A percentile compares a stretch with the other conserved stretches of the same genome.
These are phyloP conservation scores for Lysiphlebus fabarum DNA, from an alignment of 1,140 invertebrate species.

Conservation along the genomic window DNA sequence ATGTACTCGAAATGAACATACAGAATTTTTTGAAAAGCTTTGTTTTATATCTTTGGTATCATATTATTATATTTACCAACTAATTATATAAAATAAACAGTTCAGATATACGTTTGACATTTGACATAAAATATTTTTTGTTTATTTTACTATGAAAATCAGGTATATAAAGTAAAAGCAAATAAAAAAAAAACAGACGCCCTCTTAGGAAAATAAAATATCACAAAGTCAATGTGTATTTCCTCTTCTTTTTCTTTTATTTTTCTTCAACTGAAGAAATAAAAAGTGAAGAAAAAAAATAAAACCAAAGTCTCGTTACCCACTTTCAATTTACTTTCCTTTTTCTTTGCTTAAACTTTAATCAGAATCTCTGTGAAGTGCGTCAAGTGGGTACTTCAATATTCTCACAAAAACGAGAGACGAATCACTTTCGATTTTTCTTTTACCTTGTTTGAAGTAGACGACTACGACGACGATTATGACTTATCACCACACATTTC, in stretches of 20 bases:
- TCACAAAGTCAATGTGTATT: constrained; percentile 16
- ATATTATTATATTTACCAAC: too few species aligned
- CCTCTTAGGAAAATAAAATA: constrained; percentile 14
- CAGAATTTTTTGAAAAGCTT: too few species aligned
- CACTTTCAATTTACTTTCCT: neutral
- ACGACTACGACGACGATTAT: too few species aligned
- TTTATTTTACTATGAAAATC: neutral
- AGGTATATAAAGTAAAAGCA: too few species aligned
- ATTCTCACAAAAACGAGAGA: neutral
- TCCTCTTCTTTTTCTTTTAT: too few species aligned
- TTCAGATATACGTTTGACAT: too few species aligned
- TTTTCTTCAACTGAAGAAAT: neutral
- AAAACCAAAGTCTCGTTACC: constrained; percentile 12
- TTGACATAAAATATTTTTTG: too few species aligned
- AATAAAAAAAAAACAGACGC: too few species aligned
- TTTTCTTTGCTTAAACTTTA: constrained; percentile 14
- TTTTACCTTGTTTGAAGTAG: neutral
- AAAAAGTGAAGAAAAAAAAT: constrained; percentile 1
- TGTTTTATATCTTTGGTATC: too few species aligned
- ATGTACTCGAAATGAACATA: too few species aligned
- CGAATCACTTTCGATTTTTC: constrained; percentile 7
- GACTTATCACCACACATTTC: too few species aligned
- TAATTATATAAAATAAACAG: too few species aligned
- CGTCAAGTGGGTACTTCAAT: neutral
- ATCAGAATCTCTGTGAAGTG: constrained; percentile 13